Evolutionary conservation across 2,888 invertebrate species (phyloP), one percentile per base, ranked within the genome.

Genomic region (Eilema griseolum): DNA sequence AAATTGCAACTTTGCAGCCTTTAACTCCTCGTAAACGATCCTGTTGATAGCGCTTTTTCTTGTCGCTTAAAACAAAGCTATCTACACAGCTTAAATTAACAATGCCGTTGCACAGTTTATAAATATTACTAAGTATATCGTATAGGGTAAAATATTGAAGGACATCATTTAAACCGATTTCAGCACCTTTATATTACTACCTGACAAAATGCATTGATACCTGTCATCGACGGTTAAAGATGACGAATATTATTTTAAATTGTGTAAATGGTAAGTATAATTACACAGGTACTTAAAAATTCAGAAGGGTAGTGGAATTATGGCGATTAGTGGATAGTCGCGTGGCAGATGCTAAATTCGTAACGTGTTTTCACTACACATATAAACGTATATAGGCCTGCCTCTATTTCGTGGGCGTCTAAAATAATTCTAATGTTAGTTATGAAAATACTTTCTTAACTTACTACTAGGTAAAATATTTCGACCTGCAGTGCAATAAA

Each of bases 1-100:
- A 59, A 59, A 59, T 16, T 59, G 24, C 26, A 24, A 59, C 16
- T 59, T 59, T 28, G 59, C 26, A 14, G 59, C 59, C 59, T 59
- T 59, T 26, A 24, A 20, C 26, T 59, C 59, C 26, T 59, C 28
- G 26, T 59, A 59, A 59, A 59, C 8, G 3, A 28, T 26, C 24
- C 28, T 16, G 59, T 59, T 59, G 24, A 59, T 26, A 28, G 26
- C 20, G 28, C 26, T 59, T 59, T 16, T 24, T 14, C 59, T 59
- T 28, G 2, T 59, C 59, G 59, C 11, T 26, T 26, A 26, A 24
- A 59, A 59, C 59, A 59, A 59, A 23, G 26, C 59, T 59, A 57
- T 56, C 23, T 56, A 56, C n/a, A 59, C 12, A 14, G 20, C 59
- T 28, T 14, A 59, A 59, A 14, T 59, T 26, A 12, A 24, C 16